Evolutionary conservation across 2,888 invertebrate species (phyloP).

Genomic region (Leptodirus hochenwartii): DNA sequence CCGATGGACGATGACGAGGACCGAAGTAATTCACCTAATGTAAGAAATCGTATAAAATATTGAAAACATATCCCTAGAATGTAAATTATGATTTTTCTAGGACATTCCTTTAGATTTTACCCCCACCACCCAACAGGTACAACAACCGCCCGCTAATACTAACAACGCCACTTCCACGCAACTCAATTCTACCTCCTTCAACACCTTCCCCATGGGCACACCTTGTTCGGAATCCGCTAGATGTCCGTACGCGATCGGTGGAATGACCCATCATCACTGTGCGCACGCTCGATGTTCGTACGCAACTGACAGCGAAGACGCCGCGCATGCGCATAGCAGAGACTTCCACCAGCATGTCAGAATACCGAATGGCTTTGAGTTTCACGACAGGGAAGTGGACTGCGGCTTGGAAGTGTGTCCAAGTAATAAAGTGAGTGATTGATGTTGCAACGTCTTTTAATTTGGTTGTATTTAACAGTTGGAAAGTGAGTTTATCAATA

Average conservation of each 20-base stretch:
- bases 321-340: slow-evolving; percentile 64
- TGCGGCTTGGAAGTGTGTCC: slow-evolving; percentile 48
- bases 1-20: slow-evolving; percentile 25
- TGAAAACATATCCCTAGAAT: too few species aligned
- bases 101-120: too few species aligned
- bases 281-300: slow-evolving; percentile 66
- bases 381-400: slow-evolving; percentile 56
- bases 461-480: too few species aligned
- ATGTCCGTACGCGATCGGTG: slow-evolving; percentile 36
- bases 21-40: slow-evolving; percentile 22
- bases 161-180: too few species aligned
- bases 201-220: neutral
- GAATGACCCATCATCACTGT: slow-evolving; percentile 71
- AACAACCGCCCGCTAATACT: too few species aligned
- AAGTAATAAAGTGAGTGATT: slow-evolving; percentile 49
- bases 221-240: neutral
- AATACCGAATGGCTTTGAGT: slow-evolving; percentile 70
- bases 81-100: too few species aligned
- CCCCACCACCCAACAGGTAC: too few species aligned
- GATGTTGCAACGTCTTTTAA: too few species aligned
- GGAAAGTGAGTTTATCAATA: too few species aligned
- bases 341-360: slow-evolving; percentile 73
- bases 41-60: too few species aligned
- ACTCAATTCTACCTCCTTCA: neutral
- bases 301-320: slow-evolving; percentile 59